Evolutionary conservation across 2,113 vertebrate genomes (phyloP).

Genomic region (Rostratula benghalensis): DNA sequence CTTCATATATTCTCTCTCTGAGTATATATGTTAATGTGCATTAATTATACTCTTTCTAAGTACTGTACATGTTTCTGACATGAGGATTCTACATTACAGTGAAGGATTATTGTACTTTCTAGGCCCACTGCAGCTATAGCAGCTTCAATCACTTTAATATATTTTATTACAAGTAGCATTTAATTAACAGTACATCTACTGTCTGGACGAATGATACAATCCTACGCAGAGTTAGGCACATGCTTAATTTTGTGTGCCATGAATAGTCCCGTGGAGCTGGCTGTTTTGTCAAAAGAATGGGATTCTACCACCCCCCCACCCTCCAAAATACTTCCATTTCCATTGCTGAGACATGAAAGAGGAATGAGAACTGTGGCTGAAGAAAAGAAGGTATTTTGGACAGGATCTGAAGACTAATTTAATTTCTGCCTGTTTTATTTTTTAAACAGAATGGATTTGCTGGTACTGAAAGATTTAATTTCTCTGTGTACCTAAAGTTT

Average conservation of each 20-base stretch:
- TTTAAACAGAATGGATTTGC: constrained; percentile 1
- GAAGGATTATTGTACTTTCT: constrained; percentile 73
- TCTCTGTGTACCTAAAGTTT: constrained; percentile 42
- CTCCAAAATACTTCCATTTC: background rate
- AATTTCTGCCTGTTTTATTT: background rate
- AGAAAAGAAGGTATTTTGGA: background rate
- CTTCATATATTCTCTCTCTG: constrained; percentile 41
- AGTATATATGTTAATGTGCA: constrained; percentile 71
- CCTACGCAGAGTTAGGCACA: constrained; percentile 31
- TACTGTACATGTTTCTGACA: constrained; percentile 67
- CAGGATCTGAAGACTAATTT: constrained; percentile 8
- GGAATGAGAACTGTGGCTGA: background rate
- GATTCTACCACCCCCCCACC: background rate
- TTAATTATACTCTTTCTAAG: constrained; percentile 73
- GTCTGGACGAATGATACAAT: constrained; percentile 29
- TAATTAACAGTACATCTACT: constrained; percentile 72
- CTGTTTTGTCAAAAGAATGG: background rate
- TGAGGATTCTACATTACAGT: constrained; percentile 59
- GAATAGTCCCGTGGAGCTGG: background rate
- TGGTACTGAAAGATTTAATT: constrained; percentile 27
- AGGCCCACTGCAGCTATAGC: constrained; percentile 57
- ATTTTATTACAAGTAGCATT: constrained; percentile 69
- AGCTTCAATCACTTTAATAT: constrained; percentile 67
- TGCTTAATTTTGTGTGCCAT: background rate
- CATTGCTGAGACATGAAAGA: background rate